Percentiles rank a stretch among this genome's conserved stretches.
These are phyloP conservation scores for Alcis repandata DNA, from an alignment of 2,888 invertebrate species.

Conservation along the genomic window DNA sequence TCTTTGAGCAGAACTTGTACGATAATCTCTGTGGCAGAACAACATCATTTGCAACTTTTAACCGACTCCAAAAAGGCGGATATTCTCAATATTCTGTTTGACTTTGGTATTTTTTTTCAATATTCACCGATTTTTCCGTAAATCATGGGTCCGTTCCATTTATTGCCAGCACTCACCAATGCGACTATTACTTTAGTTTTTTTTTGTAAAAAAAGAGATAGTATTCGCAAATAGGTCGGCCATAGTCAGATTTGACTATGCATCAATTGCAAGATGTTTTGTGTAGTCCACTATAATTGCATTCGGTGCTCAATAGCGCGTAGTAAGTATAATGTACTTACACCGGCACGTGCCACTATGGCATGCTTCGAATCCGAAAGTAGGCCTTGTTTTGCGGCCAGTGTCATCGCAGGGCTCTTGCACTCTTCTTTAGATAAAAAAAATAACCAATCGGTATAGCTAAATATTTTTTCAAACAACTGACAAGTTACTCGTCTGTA, in stretches of 20 bases:
- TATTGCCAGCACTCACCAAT: no score
- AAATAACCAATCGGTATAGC: no score
- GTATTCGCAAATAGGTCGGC: not conserved
- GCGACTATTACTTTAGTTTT: not conserved
- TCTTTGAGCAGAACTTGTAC: no score
- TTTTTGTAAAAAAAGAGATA: not conserved
- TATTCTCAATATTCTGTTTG: no score
- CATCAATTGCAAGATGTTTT: conserved; percentile 7
- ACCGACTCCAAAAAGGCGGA: no score
- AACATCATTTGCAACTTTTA: no score
- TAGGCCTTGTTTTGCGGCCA: conserved; percentile 24
- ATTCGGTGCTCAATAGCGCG: conserved; percentile 8
- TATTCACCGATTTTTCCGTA: no score
- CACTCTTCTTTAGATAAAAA: not conserved
- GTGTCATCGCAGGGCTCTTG: conserved; percentile 20
- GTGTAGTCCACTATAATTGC: conserved; percentile 20
- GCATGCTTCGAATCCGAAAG: conserved; percentile 33
- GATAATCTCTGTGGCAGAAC: no score
- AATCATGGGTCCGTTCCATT: no score
- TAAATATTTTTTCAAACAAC: no score
- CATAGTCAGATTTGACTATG: not conserved
- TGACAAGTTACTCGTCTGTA: no score
- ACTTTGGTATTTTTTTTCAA: no score
- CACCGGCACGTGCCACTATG: conserved; percentile 2
- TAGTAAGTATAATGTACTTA: conserved; percentile 1